These are phyloP conservation scores for Atta cephalotes DNA, from an alignment of 1,140 invertebrate genomes.

Conservation along the genomic window DNA sequence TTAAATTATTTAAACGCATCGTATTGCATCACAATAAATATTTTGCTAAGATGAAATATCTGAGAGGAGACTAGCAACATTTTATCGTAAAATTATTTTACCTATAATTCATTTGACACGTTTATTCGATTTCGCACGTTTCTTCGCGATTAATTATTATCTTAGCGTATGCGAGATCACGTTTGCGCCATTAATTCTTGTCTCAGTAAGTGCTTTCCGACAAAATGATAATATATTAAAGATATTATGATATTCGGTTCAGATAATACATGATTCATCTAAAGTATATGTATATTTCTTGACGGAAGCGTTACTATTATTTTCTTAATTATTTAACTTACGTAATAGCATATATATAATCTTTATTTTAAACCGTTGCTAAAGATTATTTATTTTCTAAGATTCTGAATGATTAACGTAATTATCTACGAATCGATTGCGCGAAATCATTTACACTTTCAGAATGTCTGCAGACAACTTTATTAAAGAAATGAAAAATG, in stretches of 20 bases:
- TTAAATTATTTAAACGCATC: not conserved
- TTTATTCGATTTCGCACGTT: constrained; percentile 13
- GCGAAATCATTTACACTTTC: not conserved
- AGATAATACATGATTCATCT: not conserved
- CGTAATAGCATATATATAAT: not conserved
- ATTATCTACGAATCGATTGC: not conserved
- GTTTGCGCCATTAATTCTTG: not conserved
- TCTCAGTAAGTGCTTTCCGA: not conserved
- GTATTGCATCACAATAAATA: not conserved
- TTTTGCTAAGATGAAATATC: not conserved
- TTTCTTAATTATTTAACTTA: constrained; percentile 21
- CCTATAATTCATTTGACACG: constrained; percentile 13
- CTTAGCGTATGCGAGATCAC: constrained; percentile 16
- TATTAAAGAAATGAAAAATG: not conserved
- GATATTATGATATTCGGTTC: not conserved
- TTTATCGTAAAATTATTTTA: not conserved
- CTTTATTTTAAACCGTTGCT: not conserved
- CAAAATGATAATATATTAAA: constrained; percentile 10
- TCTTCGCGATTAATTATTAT: constrained; percentile 42
- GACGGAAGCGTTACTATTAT: not conserved
- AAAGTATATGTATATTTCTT: not conserved
- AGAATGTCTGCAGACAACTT: not conserved
- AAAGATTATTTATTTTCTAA: not conserved
- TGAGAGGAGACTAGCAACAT: not conserved
- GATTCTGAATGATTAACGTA: not conserved